Evolutionary conservation across 2,113 vertebrate genomes (phyloP), one percentile per base, ranked within the genome.

Genomic region (Heterochromis multidens): DNA sequence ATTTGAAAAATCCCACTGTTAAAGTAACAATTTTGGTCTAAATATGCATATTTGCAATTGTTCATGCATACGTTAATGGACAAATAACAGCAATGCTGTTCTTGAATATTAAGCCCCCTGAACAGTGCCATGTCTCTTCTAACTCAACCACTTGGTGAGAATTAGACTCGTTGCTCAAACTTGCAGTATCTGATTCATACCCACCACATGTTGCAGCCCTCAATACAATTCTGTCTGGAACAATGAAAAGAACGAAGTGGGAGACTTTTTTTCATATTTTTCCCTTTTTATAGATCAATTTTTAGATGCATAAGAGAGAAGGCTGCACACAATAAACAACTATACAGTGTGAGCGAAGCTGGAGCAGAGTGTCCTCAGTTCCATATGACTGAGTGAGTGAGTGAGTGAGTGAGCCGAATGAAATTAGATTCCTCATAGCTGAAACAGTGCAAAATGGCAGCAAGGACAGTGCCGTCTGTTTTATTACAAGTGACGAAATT

Each of bases 391-490:
- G n/a, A n/a, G n/a, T n/a, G n/a, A n/a, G n/a, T n/a, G n/a, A n/a
- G n/a, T 65, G 35, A 89, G 61, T 40, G 33, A 84, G 74, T 37
- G 31, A 76, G 67, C 81, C 61, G 76, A 87, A 88, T 85, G 82
- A 79, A 85, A 88, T 77, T 13, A 77, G 43, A 88, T 33, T 79
- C 58, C 81, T 79, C 65, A 13, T 72, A 65, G 84, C 70, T 89
- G 54, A 81, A 85, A 81, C 35, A 19, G 29, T 54, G 17, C 35
- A 25, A 88, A 81, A 74, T 49, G 19, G 23, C 58, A 77, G 54
- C 62, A 86, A 58, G 70, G 82, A 84, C 80, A 37, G 74, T 12
- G 77, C n/a, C 25, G 79, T 72, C 77, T 31, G 43, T 57, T 78
- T 84, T 85, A 87, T 81, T 62, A 49, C 21, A 31, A 52, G 63